Conservation (phyloP, 2,113 vertebrate genomes). For the Crotalus tigris region DNA sequence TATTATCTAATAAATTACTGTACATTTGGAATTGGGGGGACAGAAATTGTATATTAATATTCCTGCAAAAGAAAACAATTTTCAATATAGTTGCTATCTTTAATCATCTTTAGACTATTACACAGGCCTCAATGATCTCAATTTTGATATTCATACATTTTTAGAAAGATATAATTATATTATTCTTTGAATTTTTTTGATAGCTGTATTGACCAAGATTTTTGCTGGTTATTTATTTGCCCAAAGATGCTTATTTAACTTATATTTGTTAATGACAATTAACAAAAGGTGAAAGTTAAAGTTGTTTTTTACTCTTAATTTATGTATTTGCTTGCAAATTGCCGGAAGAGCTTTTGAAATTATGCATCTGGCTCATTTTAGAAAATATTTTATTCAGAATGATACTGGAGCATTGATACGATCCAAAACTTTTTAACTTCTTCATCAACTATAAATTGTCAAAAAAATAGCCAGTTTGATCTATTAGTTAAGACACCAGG, state of each 20-base stretch:
- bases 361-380: slow-evolving; percentile 26
- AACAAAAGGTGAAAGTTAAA: slow-evolving; percentile 48
- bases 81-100: background rate
- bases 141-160: background rate
- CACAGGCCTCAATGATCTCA: background rate
- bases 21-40: background rate
- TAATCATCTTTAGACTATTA: background rate
- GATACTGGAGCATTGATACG: slow-evolving; percentile 23
- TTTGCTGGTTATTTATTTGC: background rate
- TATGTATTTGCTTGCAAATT: slow-evolving; percentile 1
- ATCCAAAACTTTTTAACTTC: slow-evolving; percentile 28
- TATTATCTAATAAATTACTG: background rate
- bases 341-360: slow-evolving; percentile 38
- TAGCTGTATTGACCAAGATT: background rate
- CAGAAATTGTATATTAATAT: background rate
- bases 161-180: background rate
- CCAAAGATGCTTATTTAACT: slow-evolving; percentile 34
- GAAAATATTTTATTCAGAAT: slow-evolving; percentile 45
- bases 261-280: slow-evolving; percentile 49
- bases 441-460: background rate
- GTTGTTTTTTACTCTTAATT: slow-evolving; percentile 37
- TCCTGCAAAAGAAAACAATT: background rate
- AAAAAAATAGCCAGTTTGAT: slow-evolving; percentile 28
- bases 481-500: slow-evolving; percentile 8
- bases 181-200: background rate